A percentile compares a stretch with the other conserved stretches of the same genome.
phyloP scores from a whole-genome alignment of 1,140 invertebrate species.

The Brachionus manjavacas region DNA sequence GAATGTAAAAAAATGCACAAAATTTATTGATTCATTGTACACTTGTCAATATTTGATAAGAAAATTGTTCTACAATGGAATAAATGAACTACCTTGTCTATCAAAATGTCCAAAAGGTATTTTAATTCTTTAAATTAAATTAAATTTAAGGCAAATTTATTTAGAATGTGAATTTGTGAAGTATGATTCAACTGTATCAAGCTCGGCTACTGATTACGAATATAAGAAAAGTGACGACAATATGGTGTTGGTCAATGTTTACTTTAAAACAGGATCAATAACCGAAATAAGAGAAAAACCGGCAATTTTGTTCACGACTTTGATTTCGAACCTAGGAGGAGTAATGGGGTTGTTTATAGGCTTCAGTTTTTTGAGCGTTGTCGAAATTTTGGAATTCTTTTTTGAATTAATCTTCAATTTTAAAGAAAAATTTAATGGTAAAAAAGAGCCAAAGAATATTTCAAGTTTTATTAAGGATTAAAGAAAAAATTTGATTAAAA shows the following conservation, averaged over 20 bases:
- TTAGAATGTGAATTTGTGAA: constrained; percentile 15
- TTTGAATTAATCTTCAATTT: background rate
- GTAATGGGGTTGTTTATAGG: background rate
- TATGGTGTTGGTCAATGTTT: background rate
- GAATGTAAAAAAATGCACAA: background rate
- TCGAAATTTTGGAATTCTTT: background rate
- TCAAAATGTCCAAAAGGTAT: constrained; percentile 29
- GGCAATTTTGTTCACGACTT: background rate
- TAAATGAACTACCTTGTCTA: background rate
- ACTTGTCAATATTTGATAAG: constrained; percentile 37
- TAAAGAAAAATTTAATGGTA: background rate
- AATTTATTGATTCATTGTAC: constrained; percentile 39
- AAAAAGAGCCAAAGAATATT: too few species aligned
- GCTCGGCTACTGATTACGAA: background rate
- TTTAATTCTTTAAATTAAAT: background rate
- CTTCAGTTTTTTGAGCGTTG: background rate
- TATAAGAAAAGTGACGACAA: background rate
- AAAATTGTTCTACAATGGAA: constrained; percentile 24
- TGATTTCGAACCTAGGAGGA: background rate
- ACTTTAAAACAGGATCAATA: background rate
- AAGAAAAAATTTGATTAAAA: too few species aligned
- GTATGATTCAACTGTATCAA: constrained; percentile 24
- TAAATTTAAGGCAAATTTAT: background rate
- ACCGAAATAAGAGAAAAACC: background rate
- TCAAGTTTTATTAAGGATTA: too few species aligned